These are phyloP conservation scores for Nesogale talazaci DNA, from an alignment of 2,113 vertebrate genomes.

Conservation along the genomic window DNA sequence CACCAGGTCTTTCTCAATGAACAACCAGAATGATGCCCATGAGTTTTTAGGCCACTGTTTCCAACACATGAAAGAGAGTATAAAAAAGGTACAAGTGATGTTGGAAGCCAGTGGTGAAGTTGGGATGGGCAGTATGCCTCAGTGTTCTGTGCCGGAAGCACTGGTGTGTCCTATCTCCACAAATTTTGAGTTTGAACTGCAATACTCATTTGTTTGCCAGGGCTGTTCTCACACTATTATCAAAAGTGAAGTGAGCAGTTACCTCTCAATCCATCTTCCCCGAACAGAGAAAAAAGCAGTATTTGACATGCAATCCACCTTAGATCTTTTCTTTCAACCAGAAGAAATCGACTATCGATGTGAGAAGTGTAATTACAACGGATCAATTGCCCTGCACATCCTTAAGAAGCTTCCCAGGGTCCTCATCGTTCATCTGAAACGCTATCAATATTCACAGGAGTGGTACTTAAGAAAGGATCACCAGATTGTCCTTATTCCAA, in stretches of 20 bases:
- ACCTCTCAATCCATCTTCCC: slow-evolving; percentile 63
- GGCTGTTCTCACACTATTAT: slow-evolving; percentile 61
- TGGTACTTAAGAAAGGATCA: slow-evolving; percentile 24
- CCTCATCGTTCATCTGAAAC: slow-evolving; percentile 71
- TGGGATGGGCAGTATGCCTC: slow-evolving; percentile 81
- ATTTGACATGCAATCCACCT: slow-evolving; percentile 55
- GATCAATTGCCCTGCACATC: not conserved
- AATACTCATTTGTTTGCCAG: slow-evolving; percentile 95
- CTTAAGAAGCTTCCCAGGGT: slow-evolving; percentile 67
- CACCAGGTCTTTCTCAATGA: slow-evolving; percentile 92
- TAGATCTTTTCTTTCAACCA: slow-evolving; percentile 60
- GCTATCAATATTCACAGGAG: not conserved
- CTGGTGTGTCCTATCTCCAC: slow-evolving; percentile 92
- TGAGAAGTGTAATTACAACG: slow-evolving; percentile 43
- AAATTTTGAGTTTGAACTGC: slow-evolving; percentile 97
- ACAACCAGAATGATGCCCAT: slow-evolving; percentile 96
- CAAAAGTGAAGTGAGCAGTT: slow-evolving; percentile 49
- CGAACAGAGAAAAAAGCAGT: fast-evolving
- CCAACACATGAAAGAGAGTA: slow-evolving; percentile 95
- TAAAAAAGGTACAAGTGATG: slow-evolving; percentile 81
- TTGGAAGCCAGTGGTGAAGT: slow-evolving; percentile 83
- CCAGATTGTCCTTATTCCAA: slow-evolving; percentile 33
- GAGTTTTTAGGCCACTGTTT: slow-evolving; percentile 97
- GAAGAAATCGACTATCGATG: slow-evolving; percentile 70
- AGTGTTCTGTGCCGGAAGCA: slow-evolving; percentile 80